Base-by-base conservation (phyloP, 2,113 vertebrate genomes). In the Chloroceryle aenea region DNA sequence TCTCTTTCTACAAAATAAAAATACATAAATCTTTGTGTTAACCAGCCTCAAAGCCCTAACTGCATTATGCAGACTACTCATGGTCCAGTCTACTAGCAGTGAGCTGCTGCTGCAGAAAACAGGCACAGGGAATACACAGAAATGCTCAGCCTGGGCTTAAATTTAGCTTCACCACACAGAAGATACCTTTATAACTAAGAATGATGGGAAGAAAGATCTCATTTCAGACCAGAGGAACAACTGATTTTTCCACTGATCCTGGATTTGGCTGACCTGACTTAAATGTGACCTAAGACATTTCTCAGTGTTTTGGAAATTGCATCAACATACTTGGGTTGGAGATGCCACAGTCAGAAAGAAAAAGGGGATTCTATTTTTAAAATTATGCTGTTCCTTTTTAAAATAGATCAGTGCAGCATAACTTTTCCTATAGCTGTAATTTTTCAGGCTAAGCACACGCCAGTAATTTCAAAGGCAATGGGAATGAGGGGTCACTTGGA, bases 261-360 rank as follows among this genome's bases (percentile, higher is more conserved):
- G 76, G 55, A 85, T 97, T 96, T 97, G 97, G 92, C 93, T 95
- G 96, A 94, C 89, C 85, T 91, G 66, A 92, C 78, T 96, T 85
- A 94, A 96, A 94, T 97, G 82, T 96, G 96, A 97, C 95, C 93
- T 86, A 86, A 97, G 95, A 92, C 82, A 95, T 96, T 95, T 95
- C 78, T 94, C 88, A 93, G 90, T 94, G 85, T 93, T 97, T 96
- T 96, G 96, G 92, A 96, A 97, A 97, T 89, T 95, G 83, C 78
- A 97, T 97, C 97, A 95, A 96, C 82, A 74, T 95, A 82, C 76
- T 96, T 96, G 79, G 72, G 91, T n/a, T 85, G 73, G 83, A 96
- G 92, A 94, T 83, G 73, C 79, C 89, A 81, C 87, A 90, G 81
- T 67, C 40, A 84, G 42, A 13, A 52, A 83, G 72, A 88, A 63